These are phyloP conservation scores for Steinernema khuongi DNA, from an alignment of 1,140 invertebrate species.

Conservation along the genomic window DNA sequence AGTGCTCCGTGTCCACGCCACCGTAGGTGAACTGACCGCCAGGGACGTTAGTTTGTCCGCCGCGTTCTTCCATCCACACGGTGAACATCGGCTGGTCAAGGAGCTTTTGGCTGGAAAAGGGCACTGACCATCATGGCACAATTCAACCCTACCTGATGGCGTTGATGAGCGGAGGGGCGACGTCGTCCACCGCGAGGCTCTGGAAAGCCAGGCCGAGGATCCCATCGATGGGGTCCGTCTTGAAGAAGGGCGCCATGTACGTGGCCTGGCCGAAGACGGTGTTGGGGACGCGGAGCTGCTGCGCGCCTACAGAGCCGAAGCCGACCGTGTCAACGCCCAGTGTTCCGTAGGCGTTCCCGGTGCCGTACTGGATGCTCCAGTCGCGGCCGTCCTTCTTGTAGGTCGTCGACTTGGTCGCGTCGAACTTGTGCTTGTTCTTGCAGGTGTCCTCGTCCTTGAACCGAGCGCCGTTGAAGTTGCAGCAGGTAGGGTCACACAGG, in stretches of 20 bases:
- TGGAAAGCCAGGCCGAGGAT: conserved; percentile 30
- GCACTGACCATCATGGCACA: no score
- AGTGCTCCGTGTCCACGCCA: conserved; percentile 43
- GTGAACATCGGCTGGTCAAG: conserved; percentile 31
- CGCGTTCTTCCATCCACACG: conserved; percentile 25
- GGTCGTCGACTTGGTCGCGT: conserved; percentile 41
- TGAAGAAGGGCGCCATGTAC: conserved; percentile 24
- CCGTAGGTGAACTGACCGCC: conserved; percentile 50
- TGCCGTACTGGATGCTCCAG: conserved; percentile 46
- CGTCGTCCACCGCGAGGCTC: conserved; percentile 21
- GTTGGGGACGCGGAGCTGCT: conserved; percentile 29
- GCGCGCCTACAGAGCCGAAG: background rate
- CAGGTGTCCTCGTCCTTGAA: conserved; percentile 21
- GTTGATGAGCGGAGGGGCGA: conserved; percentile 32
- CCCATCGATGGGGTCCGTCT: conserved; percentile 21
- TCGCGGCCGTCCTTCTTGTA: conserved; percentile 34
- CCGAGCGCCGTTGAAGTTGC: background rate
- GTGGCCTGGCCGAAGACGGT: conserved; percentile 26
- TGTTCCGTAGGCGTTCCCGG: conserved; percentile 39
- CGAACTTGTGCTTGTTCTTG: conserved; percentile 36
- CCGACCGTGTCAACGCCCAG: conserved; percentile 37
- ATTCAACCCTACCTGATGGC: conserved; percentile 23
- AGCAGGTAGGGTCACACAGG: background rate
- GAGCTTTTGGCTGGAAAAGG: conserved; percentile 7
- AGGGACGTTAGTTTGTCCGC: conserved; percentile 15